Percentiles rank a stretch among this genome's conserved stretches.
Conservation (phyloP, 1,140 invertebrate species). For the Conus betulinus region DNA sequence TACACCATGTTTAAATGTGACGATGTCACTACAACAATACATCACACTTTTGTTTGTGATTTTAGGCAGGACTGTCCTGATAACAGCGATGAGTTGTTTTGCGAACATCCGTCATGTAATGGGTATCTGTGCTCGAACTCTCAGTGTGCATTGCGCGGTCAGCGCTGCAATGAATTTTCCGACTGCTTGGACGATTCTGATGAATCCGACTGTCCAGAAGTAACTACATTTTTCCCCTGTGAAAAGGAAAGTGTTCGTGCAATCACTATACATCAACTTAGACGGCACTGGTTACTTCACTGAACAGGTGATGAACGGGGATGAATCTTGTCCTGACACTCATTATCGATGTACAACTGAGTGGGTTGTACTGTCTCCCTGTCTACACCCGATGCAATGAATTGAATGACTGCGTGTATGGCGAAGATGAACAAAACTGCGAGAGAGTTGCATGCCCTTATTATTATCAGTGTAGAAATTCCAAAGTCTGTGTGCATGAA, state of each 20-base stretch:
- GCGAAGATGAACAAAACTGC: constrained; percentile 19
- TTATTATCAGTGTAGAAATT: constrained; percentile 26
- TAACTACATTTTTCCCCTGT: too few relatives aligned
- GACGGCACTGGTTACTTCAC: neutral
- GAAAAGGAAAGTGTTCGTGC: too few relatives aligned
- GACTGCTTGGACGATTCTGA: neutral
- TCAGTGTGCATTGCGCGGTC: neutral
- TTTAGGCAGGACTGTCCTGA: neutral
- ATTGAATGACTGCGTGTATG: neutral
- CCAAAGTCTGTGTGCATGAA: constrained; percentile 28
- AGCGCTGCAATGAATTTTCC: neutral
- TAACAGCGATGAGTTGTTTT: neutral
- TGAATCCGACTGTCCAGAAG: neutral
- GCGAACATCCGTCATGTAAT: neutral
- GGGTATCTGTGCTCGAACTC: neutral
- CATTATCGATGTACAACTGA: neutral
- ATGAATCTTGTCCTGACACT: constrained; percentile 6
- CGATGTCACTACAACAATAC: neutral
- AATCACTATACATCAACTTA: neutral
- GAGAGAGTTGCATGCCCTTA: constrained; percentile 28
- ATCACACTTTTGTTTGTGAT: constrained; percentile 1
- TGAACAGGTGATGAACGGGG: neutral
- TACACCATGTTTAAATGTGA: too few relatives aligned
- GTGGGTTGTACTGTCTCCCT: neutral
- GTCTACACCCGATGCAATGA: constrained; percentile 30